Percentiles rank a stretch among this genome's conserved stretches.
Conservation (phyloP, 2,888 invertebrate genomes). For the Meloe dianella region DNA sequence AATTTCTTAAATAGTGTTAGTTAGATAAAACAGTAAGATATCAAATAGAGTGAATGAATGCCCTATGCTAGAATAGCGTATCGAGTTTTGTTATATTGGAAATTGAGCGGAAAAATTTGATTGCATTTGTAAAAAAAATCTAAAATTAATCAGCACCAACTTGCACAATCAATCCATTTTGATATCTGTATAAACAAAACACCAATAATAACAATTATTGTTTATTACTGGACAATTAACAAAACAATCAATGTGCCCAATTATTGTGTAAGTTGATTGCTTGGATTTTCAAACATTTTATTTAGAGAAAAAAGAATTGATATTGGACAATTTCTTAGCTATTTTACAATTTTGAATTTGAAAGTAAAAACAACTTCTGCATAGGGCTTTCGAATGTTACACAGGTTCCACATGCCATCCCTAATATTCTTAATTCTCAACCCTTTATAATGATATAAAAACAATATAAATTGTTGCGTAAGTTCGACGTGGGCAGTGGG, state of each 20-base stretch:
- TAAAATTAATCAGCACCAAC: not conserved
- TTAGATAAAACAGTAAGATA: constrained; percentile 43
- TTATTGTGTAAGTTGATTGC: not conserved
- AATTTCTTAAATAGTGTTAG: constrained; percentile 6
- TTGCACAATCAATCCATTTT: constrained; percentile 5
- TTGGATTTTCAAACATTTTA: not conserved
- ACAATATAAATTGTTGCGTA: constrained; percentile 46
- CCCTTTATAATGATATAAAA: constrained; percentile 20
- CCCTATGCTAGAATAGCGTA: constrained; percentile 42
- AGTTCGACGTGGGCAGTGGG: constrained; percentile 53
- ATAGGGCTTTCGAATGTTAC: constrained; percentile 35
- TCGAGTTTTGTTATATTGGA: not conserved
- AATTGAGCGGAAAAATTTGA: not conserved
- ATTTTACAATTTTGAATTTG: constrained; percentile 16
- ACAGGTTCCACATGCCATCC: constrained; percentile 48
- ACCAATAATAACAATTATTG: not conserved
- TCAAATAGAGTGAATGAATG: constrained; percentile 47
- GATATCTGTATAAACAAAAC: not conserved
- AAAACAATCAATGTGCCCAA: constrained; percentile 7
- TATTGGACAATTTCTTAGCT: constrained; percentile 26
- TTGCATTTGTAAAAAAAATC: not conserved
- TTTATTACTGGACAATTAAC: not conserved
- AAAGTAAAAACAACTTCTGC: constrained; percentile 23
- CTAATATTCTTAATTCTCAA: constrained; percentile 37
- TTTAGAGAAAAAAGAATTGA: constrained; percentile 12